A percentile compares a stretch with the other conserved stretches of the same genome.
Conservation (phyloP, 2,888 invertebrate genomes). For the Xestia ashworthii region DNA sequence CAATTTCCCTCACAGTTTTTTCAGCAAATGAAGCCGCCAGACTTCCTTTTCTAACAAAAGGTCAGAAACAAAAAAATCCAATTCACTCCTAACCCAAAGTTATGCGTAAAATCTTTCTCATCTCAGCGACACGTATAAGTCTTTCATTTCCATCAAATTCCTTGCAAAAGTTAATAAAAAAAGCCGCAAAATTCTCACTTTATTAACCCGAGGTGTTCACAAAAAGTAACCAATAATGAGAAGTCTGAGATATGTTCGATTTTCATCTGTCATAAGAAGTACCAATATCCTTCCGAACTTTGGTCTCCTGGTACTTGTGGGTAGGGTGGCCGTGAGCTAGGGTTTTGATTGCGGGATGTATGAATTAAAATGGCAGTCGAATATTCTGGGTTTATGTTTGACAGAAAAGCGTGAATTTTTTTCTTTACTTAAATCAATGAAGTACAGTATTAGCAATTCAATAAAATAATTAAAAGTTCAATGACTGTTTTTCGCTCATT, state of each 20-base stretch:
- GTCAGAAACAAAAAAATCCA: not conserved
- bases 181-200: slow-evolving; percentile 28
- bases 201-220: slow-evolving; percentile 34
- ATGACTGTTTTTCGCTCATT: no score
- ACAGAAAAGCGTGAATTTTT: no score
- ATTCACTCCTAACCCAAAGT: slow-evolving; percentile 3
- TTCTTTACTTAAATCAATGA: no score
- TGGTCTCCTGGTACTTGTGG: not conserved
- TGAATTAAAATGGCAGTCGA: not conserved
- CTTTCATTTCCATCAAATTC: slow-evolving; percentile 28
- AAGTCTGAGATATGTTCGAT: slow-evolving; percentile 3
- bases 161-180: slow-evolving; percentile 42
- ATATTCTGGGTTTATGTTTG: not conserved
- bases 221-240: slow-evolving; percentile 30
- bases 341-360: slow-evolving; percentile 12
- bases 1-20: not conserved
- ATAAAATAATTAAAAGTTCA: no score
- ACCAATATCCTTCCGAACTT: slow-evolving; percentile 20
- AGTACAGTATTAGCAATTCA: no score
- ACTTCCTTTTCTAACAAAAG: not conserved
- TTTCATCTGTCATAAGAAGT: slow-evolving; percentile 38
- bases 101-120: slow-evolving; percentile 11
- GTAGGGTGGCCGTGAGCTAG: slow-evolving; percentile 25
- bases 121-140: not conserved
- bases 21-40: not conserved